phyloP scores from a whole-genome alignment of 2,797 vertebrate genomes.

The Pipistrellus pipistrellus region DNA sequence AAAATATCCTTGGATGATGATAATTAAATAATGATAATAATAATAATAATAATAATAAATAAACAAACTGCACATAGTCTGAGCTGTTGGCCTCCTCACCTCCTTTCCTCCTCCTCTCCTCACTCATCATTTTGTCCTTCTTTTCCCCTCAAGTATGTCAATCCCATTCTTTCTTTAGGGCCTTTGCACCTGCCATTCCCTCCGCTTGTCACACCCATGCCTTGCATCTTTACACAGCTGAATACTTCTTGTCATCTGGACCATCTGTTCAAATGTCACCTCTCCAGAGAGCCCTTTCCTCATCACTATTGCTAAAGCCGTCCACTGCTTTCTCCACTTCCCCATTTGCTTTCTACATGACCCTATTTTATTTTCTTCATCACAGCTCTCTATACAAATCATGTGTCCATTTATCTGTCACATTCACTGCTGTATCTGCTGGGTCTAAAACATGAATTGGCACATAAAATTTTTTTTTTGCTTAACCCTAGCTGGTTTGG shows the following conservation, averaged over 20 bases:
- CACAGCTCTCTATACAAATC: background rate
- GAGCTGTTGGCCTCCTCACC: fast-evolving
- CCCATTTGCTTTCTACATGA: background rate
- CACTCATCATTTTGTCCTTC: background rate
- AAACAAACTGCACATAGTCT: background rate
- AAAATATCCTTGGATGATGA: no score
- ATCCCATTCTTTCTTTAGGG: background rate
- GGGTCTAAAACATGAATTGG: background rate
- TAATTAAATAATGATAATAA: no score
- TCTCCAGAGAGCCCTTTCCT: background rate
- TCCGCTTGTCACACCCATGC: background rate
- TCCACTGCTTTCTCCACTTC: background rate
- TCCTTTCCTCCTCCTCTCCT: background rate
- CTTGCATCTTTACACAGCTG: background rate
- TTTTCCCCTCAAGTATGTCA: background rate
- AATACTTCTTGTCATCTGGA: background rate
- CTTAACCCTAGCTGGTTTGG: background rate
- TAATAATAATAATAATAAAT: no score
- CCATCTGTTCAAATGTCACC: background rate
- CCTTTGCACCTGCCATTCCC: background rate
- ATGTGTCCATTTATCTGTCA: background rate
- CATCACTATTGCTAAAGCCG: background rate
- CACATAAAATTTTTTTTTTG: background rate
- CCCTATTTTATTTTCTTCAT: background rate
- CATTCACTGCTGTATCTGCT: background rate